Conservation (phyloP, 2,113 vertebrate species). For the Rhipidura dahli region DNA sequence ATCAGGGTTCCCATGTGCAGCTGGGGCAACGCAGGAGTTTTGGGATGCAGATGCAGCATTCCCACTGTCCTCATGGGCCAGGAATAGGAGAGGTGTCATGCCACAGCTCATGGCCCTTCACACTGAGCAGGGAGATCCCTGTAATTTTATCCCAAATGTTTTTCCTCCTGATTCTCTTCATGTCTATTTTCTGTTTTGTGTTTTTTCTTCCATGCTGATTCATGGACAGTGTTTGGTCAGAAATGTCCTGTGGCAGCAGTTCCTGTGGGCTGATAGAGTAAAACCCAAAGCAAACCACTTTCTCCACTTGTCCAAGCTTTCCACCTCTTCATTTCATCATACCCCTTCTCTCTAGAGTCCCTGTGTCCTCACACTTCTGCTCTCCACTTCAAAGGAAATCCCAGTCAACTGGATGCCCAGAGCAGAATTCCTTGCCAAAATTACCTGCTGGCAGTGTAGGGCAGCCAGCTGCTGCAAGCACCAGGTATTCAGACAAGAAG, state of each 20-base stretch:
- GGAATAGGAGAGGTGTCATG: not conserved
- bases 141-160: not conserved
- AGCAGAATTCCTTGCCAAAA: slow-evolving; percentile 7
- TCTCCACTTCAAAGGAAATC: not conserved
- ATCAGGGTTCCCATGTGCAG: not conserved
- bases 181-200: not conserved
- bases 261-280: not conserved
- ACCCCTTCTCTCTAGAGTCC: not conserved
- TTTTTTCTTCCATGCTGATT: not conserved
- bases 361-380: not conserved
- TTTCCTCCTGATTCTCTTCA: not conserved
- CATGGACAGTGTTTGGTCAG: not conserved
- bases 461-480: not conserved
- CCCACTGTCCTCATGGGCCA: not conserved
- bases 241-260: not conserved
- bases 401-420: not conserved
- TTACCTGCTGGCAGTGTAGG: not conserved
- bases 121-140: not conserved
- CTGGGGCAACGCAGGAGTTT: not conserved
- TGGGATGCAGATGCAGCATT: not conserved
- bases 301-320: not conserved
- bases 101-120: not conserved
- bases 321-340: not conserved
- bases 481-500: slow-evolving; percentile 14
- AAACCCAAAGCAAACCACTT: not conserved